phyloP scores from a whole-genome alignment of 2,888 invertebrate species.

The Ophioninae sp. region DNA sequence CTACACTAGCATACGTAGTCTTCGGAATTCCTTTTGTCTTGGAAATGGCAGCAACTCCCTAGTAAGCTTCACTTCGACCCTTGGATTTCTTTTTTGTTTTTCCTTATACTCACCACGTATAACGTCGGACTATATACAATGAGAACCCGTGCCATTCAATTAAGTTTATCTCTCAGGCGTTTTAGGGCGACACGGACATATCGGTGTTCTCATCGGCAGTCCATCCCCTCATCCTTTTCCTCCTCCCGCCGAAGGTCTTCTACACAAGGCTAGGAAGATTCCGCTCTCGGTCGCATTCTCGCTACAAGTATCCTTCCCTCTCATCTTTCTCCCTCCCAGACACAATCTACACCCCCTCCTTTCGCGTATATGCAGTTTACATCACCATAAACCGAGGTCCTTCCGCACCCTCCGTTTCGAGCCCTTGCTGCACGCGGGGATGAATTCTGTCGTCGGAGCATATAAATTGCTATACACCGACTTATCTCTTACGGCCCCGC shows the following conservation, averaged over 20 bases:
- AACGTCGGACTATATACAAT: slow-evolving; percentile 25
- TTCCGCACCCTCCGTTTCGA: slow-evolving; percentile 35
- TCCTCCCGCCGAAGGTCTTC: not conserved
- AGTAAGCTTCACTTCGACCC: not conserved
- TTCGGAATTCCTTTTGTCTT: slow-evolving; percentile 29
- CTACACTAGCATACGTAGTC: not conserved
- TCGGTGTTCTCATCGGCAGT: slow-evolving; percentile 62
- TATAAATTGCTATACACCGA: slow-evolving; percentile 63
- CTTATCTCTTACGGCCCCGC: slow-evolving; percentile 57
- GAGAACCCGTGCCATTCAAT: slow-evolving; percentile 73
- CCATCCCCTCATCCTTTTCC: slow-evolving; percentile 25
- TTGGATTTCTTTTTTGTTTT: slow-evolving; percentile 15
- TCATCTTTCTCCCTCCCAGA: slow-evolving; percentile 31
- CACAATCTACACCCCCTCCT: slow-evolving; percentile 4
- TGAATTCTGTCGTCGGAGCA: slow-evolving; percentile 27
- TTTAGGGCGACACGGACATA: slow-evolving; percentile 68
- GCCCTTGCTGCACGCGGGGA: slow-evolving; percentile 1
- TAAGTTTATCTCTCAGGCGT: slow-evolving; percentile 74
- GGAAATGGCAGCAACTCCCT: not conserved
- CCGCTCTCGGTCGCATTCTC: slow-evolving; percentile 17
- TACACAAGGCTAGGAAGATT: slow-evolving; percentile 34
- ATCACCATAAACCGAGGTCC: slow-evolving; percentile 4
- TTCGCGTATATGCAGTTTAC: slow-evolving; percentile 10
- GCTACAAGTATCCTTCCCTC: slow-evolving; percentile 26
- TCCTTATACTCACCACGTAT: not conserved